A percentile compares a stretch with the other conserved stretches of the same genome.
phyloP scores from a whole-genome alignment of 2,888 invertebrate species.

The Plagodis dolabraria region DNA sequence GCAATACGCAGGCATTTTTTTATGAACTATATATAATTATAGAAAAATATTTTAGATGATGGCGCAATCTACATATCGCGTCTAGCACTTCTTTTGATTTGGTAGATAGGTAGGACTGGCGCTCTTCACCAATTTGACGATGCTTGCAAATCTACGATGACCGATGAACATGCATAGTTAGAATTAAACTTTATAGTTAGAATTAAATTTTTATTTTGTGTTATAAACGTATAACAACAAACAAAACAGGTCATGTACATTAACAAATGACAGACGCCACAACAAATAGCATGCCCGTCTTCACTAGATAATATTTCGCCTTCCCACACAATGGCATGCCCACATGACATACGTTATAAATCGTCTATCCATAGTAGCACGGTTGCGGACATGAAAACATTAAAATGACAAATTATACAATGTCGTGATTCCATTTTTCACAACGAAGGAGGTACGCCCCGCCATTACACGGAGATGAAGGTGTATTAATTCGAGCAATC shows the following conservation, averaged over 20 bases:
- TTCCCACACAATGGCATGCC: constrained; percentile 50
- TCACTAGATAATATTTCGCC: constrained; percentile 52
- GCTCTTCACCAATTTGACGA: too few relatives aligned
- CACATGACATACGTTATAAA: constrained; percentile 64
- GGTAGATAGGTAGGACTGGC: too few relatives aligned
- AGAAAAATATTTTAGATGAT: too few relatives aligned
- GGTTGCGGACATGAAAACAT: constrained; percentile 68
- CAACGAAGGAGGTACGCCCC: constrained; percentile 56
- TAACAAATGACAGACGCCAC: constrained; percentile 36
- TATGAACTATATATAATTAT: too few relatives aligned
- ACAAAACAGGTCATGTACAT: neutral
- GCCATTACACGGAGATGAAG: constrained; percentile 38
- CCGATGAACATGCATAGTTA: too few relatives aligned
- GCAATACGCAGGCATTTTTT: too few relatives aligned
- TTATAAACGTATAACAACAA: neutral
- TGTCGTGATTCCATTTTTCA: constrained; percentile 74
- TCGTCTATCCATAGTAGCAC: constrained; percentile 63
- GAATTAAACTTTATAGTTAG: too few relatives aligned
- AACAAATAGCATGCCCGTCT: constrained; percentile 64
- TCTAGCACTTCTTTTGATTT: too few relatives aligned
- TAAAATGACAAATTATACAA: constrained; percentile 77
- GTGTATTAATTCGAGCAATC: constrained; percentile 62
- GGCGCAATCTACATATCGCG: too few relatives aligned
- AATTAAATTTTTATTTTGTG: too few relatives aligned
- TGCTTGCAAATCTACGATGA: too few relatives aligned